phyloP scores from a whole-genome alignment of 2,113 vertebrate genomes.

The Spermophilus dauricus region DNA sequence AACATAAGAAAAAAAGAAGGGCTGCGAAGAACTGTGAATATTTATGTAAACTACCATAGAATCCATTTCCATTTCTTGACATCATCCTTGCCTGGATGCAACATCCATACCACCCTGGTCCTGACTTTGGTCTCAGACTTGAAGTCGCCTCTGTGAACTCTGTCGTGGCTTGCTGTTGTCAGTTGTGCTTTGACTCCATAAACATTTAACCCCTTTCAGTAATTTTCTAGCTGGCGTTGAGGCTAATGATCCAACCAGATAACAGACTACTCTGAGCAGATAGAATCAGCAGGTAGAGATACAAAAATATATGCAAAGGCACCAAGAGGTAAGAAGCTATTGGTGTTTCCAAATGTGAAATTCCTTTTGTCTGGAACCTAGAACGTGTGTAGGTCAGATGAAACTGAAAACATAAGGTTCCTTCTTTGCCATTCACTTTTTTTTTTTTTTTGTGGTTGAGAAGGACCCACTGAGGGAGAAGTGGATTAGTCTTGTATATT shows the following conservation, averaged over 20 bases:
- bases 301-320: not conserved
- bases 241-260: not conserved
- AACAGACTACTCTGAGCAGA: not conserved
- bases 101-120: not conserved
- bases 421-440: not conserved
- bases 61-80: not conserved
- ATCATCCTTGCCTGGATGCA: not conserved
- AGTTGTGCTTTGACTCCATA: not conserved
- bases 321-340: not conserved
- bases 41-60: not conserved
- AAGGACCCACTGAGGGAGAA: not conserved
- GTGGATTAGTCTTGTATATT: not conserved
- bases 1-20: not conserved
- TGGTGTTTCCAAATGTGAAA: not conserved
- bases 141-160: not conserved
- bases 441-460: not conserved
- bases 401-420: not conserved
- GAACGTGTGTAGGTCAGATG: not conserved
- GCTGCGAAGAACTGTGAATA: not conserved
- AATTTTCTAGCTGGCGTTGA: not conserved
- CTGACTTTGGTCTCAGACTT: not conserved
- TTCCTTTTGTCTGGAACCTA: not conserved
- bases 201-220: not conserved
- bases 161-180: not conserved
- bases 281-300: not conserved